Evolutionary conservation across 2,888 invertebrate genomes (phyloP).

Genomic region (Syrista parreyssii): DNA sequence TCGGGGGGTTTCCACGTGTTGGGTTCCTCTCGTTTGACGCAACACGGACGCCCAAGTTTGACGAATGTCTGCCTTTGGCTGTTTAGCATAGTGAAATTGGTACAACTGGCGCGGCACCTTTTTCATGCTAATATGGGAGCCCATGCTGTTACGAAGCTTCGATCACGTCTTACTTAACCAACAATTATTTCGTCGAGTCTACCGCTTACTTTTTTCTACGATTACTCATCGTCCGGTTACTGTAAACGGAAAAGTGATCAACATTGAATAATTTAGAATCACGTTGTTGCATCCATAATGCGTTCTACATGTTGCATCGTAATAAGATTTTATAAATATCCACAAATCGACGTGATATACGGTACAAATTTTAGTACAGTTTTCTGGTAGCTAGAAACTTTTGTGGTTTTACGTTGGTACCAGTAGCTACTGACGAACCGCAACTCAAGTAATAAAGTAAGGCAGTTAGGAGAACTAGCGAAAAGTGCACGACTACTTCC

Average conservation of each 20-base stretch:
- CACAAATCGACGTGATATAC: too few species aligned
- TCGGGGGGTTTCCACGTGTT: neutral
- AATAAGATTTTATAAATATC: too few species aligned
- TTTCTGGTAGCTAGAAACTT: too few species aligned
- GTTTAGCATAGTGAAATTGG: neutral
- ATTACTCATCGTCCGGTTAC: neutral
- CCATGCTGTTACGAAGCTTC: neutral
- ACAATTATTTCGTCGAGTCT: neutral
- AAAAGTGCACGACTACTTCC: too few species aligned
- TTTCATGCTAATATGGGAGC: neutral
- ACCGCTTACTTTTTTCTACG: neutral
- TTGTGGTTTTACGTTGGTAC: too few species aligned
- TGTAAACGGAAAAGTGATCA: neutral
- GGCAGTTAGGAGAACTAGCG: too few species aligned
- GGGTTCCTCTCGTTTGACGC: neutral
- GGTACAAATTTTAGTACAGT: too few species aligned
- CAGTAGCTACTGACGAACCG: too few species aligned
- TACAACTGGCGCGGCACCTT: neutral
- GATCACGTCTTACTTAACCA: neutral
- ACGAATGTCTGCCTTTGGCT: neutral
- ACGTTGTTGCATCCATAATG: too few species aligned
- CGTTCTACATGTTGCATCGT: too few species aligned
- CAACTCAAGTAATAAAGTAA: too few species aligned
- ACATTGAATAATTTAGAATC: neutral
- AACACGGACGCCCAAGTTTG: neutral